A percentile compares a stretch with the other conserved stretches of the same genome.
phyloP scores from a whole-genome alignment of 2,797 vertebrate species.

The Falco columbarius region DNA sequence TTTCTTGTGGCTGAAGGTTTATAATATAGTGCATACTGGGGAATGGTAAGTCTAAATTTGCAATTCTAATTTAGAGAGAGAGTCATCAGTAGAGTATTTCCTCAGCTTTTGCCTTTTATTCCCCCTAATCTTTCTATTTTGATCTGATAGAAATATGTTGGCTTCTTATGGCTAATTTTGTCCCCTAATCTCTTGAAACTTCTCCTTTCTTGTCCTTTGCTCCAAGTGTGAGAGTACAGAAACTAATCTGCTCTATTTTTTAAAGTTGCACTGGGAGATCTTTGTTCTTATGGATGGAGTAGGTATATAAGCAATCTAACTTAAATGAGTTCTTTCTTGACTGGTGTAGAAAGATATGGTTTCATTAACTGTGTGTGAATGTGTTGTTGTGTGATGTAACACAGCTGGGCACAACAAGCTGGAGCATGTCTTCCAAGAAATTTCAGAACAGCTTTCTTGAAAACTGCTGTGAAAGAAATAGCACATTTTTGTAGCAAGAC shows the following conservation, averaged over 20 bases:
- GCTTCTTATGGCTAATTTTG: neutral
- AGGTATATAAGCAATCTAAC: neutral
- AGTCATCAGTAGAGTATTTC: neutral
- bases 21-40: neutral
- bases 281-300: neutral
- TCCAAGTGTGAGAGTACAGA: neutral
- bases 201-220: neutral
- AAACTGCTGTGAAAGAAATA: conserved; percentile 29
- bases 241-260: neutral
- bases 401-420: conserved; percentile 26
- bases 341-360: neutral
- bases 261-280: neutral
- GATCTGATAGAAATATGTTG: neutral
- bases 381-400: neutral
- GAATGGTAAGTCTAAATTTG: neutral
- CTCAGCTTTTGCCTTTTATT: neutral
- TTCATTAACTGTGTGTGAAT: conserved; percentile 2
- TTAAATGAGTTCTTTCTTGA: neutral
- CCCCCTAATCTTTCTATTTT: neutral
- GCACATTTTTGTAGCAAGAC: neutral
- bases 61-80: neutral
- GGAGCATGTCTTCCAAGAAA: neutral
- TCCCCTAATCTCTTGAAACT: neutral
- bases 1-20: neutral
- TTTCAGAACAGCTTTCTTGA: conserved; percentile 14